phyloP scores from a whole-genome alignment of 2,888 invertebrate genomes.

The Drosophila setosimentum region DNA sequence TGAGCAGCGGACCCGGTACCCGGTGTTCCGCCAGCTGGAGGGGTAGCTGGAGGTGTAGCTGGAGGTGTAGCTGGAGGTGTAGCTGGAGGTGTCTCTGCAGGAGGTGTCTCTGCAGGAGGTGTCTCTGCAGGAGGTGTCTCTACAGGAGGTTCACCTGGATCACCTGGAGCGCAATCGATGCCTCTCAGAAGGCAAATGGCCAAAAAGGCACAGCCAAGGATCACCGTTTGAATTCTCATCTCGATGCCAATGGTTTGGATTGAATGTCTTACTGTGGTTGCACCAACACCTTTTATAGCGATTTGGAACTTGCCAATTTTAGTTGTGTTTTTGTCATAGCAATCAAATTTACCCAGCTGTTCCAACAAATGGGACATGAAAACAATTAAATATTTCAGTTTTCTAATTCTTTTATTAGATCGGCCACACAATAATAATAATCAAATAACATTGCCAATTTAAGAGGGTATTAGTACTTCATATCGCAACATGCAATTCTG shows the following conservation, averaged over 20 bases:
- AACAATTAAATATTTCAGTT: neutral
- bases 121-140: no score
- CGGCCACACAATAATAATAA: neutral
- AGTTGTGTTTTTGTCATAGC: neutral
- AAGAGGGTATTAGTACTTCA: neutral
- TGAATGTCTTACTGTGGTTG: constrained; percentile 2
- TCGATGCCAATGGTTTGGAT: neutral
- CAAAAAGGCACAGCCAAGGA: constrained; percentile 27
- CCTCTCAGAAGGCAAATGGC: constrained; percentile 14
- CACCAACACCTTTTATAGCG: constrained; percentile 17
- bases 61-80: no score
- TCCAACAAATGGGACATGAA: neutral
- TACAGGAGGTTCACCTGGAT: no score
- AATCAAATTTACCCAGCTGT: constrained; percentile 1
- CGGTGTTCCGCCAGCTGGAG: no score
- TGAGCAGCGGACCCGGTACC: neutral
- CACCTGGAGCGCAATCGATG: neutral
- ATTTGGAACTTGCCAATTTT: neutral
- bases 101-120: no score
- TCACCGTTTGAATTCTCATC: constrained; percentile 30
- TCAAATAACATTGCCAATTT: neutral
- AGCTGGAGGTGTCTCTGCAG: no score
- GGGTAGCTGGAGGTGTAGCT: no score
- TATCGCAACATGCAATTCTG: neutral
- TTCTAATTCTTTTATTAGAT: neutral